Conservation (phyloP, 2,888 invertebrate species). For the Cenopis cana region DNA sequence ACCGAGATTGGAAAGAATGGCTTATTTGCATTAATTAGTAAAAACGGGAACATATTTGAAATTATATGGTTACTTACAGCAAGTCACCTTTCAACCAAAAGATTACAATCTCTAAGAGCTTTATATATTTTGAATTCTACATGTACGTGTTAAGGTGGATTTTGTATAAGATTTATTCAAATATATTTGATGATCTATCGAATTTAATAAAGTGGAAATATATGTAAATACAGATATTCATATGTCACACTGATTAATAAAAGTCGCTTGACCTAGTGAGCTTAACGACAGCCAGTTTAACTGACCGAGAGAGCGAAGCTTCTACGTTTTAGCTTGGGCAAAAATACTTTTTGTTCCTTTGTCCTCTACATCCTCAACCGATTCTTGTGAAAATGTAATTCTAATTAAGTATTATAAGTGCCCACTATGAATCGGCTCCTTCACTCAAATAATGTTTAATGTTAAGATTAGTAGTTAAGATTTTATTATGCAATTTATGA, state of each 20-base stretch:
- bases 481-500: no score
- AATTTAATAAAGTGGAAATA: neutral
- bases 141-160: neutral
- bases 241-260: slow-evolving; percentile 12
- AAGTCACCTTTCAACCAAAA: neutral
- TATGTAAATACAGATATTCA: slow-evolving; percentile 6
- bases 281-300: neutral
- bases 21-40: slow-evolving; percentile 1
- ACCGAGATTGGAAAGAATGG: neutral
- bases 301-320: no score
- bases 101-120: neutral
- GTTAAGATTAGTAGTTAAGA: no score
- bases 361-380: no score
- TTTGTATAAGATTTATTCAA: neutral
- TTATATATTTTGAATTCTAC: neutral
- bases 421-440: no score
- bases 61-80: neutral
- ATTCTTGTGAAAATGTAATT: no score
- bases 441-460: no score
- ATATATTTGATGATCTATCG: neutral
- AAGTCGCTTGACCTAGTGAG: slow-evolving; percentile 5
- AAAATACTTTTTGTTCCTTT: no score
- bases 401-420: no score
- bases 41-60: slow-evolving; percentile 5
- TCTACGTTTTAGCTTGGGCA: no score